phyloP scores from a whole-genome alignment of 2,113 vertebrate species.

The Cebidichthys violaceus region DNA sequence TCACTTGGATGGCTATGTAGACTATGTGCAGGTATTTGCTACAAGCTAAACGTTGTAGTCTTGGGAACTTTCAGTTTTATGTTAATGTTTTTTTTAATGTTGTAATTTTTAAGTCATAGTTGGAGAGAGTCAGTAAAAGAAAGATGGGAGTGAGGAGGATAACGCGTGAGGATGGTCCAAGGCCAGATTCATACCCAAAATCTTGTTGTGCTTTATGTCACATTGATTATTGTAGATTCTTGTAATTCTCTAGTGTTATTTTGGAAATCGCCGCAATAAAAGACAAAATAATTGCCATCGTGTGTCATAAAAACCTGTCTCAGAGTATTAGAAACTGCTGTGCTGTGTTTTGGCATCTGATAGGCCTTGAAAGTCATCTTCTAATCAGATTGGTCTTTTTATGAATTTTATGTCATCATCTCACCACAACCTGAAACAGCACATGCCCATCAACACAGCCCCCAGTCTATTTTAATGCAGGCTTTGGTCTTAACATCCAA shows the following conservation, averaged over 20 bases:
- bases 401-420: not conserved
- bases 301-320: not conserved
- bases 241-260: not conserved
- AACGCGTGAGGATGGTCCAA: not conserved
- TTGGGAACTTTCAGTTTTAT: not conserved
- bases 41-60: not conserved
- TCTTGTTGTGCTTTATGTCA: not conserved
- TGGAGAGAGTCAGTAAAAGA: not conserved
- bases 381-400: not conserved
- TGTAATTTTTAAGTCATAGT: not conserved
- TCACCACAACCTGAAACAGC: not conserved
- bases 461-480: not conserved
- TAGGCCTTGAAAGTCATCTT: not conserved
- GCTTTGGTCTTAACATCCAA: not conserved
- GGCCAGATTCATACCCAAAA: not conserved
- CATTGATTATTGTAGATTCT: not conserved
- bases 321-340: not conserved
- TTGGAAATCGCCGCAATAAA: not conserved
- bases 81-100: conserved; percentile 10
- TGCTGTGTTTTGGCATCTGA: not conserved
- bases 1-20: conserved; percentile 5
- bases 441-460: not conserved
- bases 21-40: conserved; percentile 4
- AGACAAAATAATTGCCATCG: not conserved
- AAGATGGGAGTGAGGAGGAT: not conserved